These are phyloP conservation scores for Rhabdomys dilectus DNA, from an alignment of 2,113 vertebrate species.

Conservation along the genomic window DNA sequence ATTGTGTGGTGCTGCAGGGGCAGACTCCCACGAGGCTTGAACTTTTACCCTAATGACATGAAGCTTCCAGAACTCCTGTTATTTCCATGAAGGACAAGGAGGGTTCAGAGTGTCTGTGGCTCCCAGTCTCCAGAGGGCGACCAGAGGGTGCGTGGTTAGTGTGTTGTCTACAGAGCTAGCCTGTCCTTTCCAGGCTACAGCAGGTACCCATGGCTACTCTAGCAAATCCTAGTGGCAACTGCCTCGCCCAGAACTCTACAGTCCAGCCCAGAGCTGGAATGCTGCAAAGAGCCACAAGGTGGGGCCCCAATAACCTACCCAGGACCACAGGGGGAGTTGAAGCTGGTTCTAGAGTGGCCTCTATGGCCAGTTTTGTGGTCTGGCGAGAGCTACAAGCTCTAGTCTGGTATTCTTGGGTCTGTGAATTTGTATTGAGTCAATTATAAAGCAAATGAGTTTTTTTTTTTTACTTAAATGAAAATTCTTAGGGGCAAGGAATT, in stretches of 20 bases:
- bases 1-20: rapidly evolving
- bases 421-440: constrained; percentile 65
- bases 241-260: neutral
- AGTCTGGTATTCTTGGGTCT: constrained; percentile 27
- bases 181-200: neutral
- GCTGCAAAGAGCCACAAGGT: neutral
- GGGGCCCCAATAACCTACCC: neutral
- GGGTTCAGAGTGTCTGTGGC: rapidly evolving
- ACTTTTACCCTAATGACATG: neutral
- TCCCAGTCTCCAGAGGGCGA: rapidly evolving
- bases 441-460: constrained; percentile 66
- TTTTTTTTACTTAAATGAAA: constrained; percentile 66
- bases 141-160: neutral
- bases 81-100: neutral
- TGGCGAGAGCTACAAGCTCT: neutral
- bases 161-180: rapidly evolving
- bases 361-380: neutral
- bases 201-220: rapidly evolving
- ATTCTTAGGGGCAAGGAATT: constrained; percentile 75
- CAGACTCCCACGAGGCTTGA: neutral
- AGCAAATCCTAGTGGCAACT: neutral
- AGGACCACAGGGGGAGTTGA: constrained; percentile 41
- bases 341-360: neutral
- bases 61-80: neutral
- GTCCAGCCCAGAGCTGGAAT: neutral